These are phyloP conservation scores for Dipodomys spectabilis DNA, from an alignment of 2,113 vertebrate species.

Conservation along the genomic window DNA sequence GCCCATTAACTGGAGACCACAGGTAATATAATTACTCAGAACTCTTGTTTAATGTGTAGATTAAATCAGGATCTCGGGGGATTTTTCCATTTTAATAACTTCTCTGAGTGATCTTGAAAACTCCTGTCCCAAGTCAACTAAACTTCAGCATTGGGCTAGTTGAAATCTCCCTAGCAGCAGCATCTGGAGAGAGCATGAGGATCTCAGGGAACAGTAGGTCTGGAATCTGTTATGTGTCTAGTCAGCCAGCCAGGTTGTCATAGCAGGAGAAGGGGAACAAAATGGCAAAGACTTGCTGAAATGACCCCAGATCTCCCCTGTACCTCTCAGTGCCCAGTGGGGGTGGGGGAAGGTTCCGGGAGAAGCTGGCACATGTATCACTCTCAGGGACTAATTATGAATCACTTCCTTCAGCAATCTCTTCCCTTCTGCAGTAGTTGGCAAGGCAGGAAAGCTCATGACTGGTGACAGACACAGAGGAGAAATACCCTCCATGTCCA, in stretches of 20 bases:
- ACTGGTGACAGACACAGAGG: not conserved
- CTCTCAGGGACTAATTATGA: not conserved
- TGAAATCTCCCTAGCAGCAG: not conserved
- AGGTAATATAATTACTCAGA: not conserved
- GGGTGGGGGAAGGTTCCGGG: not conserved
- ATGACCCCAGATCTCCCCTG: not conserved
- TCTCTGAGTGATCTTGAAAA: not conserved
- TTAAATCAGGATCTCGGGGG: not conserved
- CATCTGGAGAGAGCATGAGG: not conserved
- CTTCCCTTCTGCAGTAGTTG: not conserved
- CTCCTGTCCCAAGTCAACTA: not conserved
- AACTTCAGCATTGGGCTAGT: not conserved
- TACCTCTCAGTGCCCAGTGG: not conserved
- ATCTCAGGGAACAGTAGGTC: not conserved
- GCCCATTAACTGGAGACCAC: not conserved
- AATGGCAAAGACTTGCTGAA: not conserved
- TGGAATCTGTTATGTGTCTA: not conserved
- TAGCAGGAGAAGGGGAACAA: not conserved
- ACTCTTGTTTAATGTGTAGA: not conserved
- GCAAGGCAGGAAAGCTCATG: not conserved
- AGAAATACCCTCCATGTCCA: not conserved
- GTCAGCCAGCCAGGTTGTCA: not conserved
- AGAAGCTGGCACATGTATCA: not conserved
- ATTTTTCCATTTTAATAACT: not conserved
- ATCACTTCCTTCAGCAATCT: not conserved